Percentiles rank a stretch among this genome's conserved stretches.
phyloP scores from a whole-genome alignment of 1,140 invertebrate genomes.

The Monochamus saltuarius region DNA sequence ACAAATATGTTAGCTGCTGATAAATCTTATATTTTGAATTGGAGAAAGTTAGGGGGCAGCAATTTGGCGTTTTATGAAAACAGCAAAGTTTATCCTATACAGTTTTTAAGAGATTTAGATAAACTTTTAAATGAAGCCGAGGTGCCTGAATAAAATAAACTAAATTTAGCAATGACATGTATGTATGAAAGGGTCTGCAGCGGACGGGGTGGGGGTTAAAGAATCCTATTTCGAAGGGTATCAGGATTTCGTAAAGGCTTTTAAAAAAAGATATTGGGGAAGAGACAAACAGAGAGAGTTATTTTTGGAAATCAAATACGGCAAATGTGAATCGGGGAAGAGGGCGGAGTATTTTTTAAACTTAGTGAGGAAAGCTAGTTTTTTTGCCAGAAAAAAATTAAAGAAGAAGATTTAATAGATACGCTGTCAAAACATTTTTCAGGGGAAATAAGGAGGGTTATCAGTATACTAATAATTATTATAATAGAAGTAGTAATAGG shows the following conservation, averaged over 20 bases:
- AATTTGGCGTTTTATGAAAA: slow-evolving; percentile 10
- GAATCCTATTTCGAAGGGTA: slow-evolving; percentile 1
- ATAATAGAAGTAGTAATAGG: not conserved
- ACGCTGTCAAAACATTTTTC: slow-evolving; percentile 9
- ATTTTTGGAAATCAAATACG: slow-evolving; percentile 9
- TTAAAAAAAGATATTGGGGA: not conserved
- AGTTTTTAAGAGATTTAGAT: slow-evolving; percentile 12
- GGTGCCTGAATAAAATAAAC: slow-evolving; percentile 3
- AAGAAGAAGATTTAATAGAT: not conserved
- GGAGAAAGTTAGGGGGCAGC: slow-evolving; percentile 7
- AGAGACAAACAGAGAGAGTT: slow-evolving; percentile 9
- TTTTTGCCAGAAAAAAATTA: slow-evolving; percentile 7
- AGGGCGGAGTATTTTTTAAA: slow-evolving; percentile 7
- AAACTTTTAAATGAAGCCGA: slow-evolving; percentile 10
- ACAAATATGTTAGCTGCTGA: no score
- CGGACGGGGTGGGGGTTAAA: slow-evolving; percentile 3
- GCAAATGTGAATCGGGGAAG: slow-evolving; percentile 4
- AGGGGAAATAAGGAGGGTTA: not conserved
- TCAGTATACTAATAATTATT: not conserved
- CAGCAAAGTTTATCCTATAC: not conserved
- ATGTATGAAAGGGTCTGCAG: slow-evolving; percentile 6
- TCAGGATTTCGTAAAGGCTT: slow-evolving; percentile 5
- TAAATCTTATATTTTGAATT: slow-evolving; percentile 15
- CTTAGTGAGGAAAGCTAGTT: slow-evolving; percentile 1
- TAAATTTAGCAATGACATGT: slow-evolving; percentile 4